Evolutionary conservation across 2,113 vertebrate species (phyloP), one percentile per base, ranked within the genome.

Genomic region (Cyprinodon brontotheroides): DNA sequence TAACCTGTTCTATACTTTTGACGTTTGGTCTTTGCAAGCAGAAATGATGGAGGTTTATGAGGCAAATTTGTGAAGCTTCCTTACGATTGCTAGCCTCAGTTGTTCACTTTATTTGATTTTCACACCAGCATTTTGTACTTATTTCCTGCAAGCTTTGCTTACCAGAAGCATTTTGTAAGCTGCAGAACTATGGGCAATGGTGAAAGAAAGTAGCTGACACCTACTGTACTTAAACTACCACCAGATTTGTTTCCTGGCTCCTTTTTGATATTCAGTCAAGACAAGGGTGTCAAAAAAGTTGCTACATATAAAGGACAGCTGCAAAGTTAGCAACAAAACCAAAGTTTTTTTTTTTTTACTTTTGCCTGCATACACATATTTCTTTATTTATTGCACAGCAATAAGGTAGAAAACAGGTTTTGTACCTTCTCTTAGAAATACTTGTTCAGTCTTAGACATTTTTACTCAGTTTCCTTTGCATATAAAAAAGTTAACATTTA

Each of bases 191-290:
- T 48, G 76, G 80, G 72, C 60, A 36, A 17, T 40, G 47, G 22
- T 29, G 69, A 3, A 12, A 65, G 2, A 72, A 82, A 85, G 65
- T 59, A 39, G 80, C 84, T 86, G 84, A 88, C 66, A 70, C 41
- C 76, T 67, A 73, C 62, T 64, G 74, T 67, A 73, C 62, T 64
- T 71, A 78, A 85, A 86, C 57, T 20, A 20, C 17, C 17, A 57
- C 20, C 9, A 57, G 8, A 57, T 59, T 61, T 70, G 47, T 72
- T 86, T 74, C 77, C 60, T 75, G 63, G 40, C 65, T 78, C 77
- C 41, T 41, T 15, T 63, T 64, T 36, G 50, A 61, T 71, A 53
- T 76, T 77, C 36, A 75, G 82, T 72, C 78, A 77, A 78, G 64
- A 37, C 68, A 71, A 15, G 43, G 45, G 61, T 57, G 61, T 29